phyloP scores from a whole-genome alignment of 2,888 invertebrate species.

The Zootermopsis nevadensis region DNA sequence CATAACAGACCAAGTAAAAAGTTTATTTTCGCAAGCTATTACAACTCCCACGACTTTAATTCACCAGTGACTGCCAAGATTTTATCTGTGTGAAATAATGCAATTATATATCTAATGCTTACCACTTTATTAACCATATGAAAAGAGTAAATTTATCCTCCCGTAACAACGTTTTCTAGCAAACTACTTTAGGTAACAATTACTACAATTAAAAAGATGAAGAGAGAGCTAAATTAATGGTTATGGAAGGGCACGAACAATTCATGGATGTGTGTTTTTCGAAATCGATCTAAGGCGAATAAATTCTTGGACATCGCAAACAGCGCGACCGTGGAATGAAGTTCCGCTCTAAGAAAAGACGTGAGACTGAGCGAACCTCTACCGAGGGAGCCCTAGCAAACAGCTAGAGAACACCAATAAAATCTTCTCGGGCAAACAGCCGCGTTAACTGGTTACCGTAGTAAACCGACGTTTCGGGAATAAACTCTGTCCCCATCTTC shows the following conservation, averaged over 20 bases:
- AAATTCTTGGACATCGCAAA: no score
- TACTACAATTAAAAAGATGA: background rate
- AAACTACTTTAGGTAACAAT: background rate
- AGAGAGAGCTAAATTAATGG: background rate
- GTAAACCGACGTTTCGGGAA: no score
- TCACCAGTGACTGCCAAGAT: background rate
- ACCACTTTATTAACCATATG: background rate
- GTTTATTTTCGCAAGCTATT: constrained; percentile 13
- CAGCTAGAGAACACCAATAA: no score
- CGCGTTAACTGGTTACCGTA: no score
- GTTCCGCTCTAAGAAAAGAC: no score
- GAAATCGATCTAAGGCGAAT: no score
- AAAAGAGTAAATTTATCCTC: background rate
- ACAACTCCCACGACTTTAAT: background rate
- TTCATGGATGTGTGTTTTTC: background rate
- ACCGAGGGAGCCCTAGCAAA: no score
- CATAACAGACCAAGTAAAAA: background rate
- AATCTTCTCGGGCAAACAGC: no score
- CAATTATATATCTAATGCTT: background rate
- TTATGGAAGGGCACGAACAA: background rate
- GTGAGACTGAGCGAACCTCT: no score
- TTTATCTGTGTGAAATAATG: constrained; percentile 12
- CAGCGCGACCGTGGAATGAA: no score
- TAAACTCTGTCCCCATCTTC: no score
- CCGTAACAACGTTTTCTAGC: background rate